Evolutionary conservation across 35 echinoderm and acorn worm species (phyloP), one percentile per base, ranked within the genome.

Genomic region (Hemicentrotus pulcherrimus): DNA sequence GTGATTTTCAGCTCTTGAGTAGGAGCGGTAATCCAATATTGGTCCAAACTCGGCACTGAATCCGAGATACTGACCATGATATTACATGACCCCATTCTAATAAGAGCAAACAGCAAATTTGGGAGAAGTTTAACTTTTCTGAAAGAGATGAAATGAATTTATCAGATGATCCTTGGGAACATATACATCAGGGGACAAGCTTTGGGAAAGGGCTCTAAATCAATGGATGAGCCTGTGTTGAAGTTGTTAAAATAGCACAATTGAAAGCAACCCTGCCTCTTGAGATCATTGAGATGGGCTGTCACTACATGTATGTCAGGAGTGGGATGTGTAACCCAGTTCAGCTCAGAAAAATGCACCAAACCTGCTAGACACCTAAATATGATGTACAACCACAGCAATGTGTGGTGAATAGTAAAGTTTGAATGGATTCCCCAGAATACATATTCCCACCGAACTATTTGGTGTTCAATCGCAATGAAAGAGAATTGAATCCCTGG

Each of bases 1-100:
- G 65, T 78, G 65, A 78, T 78, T 78, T 78, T 78, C 65, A 78
- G 65, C 65, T 78, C 65, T 78, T 22, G 65, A 78, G 65, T 28
- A 22, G 24, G 61, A 70, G 65, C 18, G 65, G 65, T 78, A 78
- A 78, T 78, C 65, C 65, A 78, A 78, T 78, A 78, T 78, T 78
- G 65, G 65, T 78, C 65, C 28, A 8, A 78, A 78, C 19, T 78
- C 28, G 22, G 65, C 65, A 78, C 65, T 78, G 28, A 22, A 78
- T 22, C 65, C 28, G 65, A 78, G 65, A 70, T 78, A 78, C 65
- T n/a, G 65, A 78, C 65, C 65, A 78, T 78, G 24, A 15, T 78
- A n/a, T 78, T 78, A n/a, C 15, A 78, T 78, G 65, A 78, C 65
- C 65, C 65, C 65, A 78, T 78, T 78, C 65, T 78, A 7, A 24